Base-by-base conservation (phyloP, 2,113 vertebrate species). In the Lethenteron reissneri region DNA sequence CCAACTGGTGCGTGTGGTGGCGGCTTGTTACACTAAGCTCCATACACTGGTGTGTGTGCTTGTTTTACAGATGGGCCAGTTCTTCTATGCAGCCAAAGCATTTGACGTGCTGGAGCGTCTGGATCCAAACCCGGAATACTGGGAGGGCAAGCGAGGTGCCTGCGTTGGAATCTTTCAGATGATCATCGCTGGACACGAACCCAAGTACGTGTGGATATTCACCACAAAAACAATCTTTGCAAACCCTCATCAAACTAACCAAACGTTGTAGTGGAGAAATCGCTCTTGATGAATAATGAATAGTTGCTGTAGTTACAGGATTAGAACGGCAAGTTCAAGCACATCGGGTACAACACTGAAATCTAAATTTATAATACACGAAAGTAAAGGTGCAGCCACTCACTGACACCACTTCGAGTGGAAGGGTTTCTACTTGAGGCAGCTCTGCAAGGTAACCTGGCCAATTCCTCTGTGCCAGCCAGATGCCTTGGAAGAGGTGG, bases 81-180 rank as follows among this genome's bases (percentile, higher is more conserved):
- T 95, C 79, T 96, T 89, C 78, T 92, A 91, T 73, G 84, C 94
- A 72, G 92, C 88, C 58, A 97, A 96, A 82, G 92, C 92, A 0
- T 99, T 97, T 76, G 92, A 95, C 77, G 81, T 87, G 58, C 81
- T 99, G 72, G 92, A 97, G 80, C 87, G 86, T 74, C 78, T 94
- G 75, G 90, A 96, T 78, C 87, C 84, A 21, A 87, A 83, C 76
- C 88, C 90, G 4, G 85, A 91, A 75, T 88, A 95, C 74, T 94
- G 90, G 88, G 89, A 99, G 77, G 94, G 94, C 74, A 99, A 99
- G 79, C 82, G 89, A 74, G 94, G 92, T 19, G 91, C 92, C 9
- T 99, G 94, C 76, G 89, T 97, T 14, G 94, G 94, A 41, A 80
- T 95, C 76, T 99, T 99, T 79, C 92, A 97, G 78, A 88, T 94